Evolutionary conservation across 2,113 vertebrate genomes (phyloP).

Genomic region (Speoplatyrhinus poulsoni): DNA sequence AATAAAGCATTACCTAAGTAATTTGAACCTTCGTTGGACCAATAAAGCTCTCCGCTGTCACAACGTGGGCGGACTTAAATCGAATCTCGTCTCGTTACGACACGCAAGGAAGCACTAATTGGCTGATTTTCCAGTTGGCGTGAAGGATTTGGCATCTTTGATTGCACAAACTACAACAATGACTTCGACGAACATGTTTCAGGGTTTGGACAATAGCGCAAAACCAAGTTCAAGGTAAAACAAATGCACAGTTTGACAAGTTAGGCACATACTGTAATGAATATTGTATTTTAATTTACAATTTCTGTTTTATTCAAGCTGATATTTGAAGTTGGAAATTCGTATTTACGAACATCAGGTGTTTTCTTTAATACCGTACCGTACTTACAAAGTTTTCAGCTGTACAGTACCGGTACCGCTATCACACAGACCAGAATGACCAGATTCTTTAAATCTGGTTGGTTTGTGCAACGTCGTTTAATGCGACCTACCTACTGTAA

Average conservation of each 20-base stretch:
- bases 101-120: slow-evolving; percentile 35
- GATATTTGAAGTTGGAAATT: too few species aligned
- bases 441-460: too few species aligned
- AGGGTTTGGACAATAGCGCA: slow-evolving; percentile 67
- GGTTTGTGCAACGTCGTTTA: too few species aligned
- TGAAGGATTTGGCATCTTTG: slow-evolving; percentile 60
- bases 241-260: background rate
- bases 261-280: too few species aligned
- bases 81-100: background rate
- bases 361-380: too few species aligned
- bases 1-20: background rate
- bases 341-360: too few species aligned
- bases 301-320: too few species aligned
- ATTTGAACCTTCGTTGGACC: slow-evolving; percentile 8
- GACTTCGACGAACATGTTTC: slow-evolving; percentile 84
- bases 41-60: background rate
- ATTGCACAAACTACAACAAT: slow-evolving; percentile 50
- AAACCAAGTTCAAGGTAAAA: slow-evolving; percentile 85
- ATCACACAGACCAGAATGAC: too few species aligned
- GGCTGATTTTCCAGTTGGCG: slow-evolving; percentile 59
- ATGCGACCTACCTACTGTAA: too few species aligned
- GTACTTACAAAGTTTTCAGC: too few species aligned
- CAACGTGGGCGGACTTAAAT: slow-evolving; percentile 25
- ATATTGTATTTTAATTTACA: too few species aligned
- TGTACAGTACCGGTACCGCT: too few species aligned